Conservation (phyloP, 2,113 vertebrate genomes). For the Ellobius talpinus region DNA sequence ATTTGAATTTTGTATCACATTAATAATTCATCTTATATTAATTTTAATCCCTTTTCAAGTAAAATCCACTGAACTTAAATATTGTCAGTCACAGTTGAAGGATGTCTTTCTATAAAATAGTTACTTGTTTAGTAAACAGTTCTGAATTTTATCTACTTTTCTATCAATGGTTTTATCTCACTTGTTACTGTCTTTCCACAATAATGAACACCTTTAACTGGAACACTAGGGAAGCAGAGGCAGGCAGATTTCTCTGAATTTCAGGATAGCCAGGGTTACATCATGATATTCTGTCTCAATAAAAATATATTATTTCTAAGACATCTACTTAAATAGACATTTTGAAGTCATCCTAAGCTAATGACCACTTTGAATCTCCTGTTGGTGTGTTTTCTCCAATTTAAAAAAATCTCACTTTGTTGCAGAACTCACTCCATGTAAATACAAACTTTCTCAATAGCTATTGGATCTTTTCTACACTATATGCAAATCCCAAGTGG, state of each 20-base stretch:
- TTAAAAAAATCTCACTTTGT: conserved; percentile 46
- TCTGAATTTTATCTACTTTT: background rate
- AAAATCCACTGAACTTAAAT: background rate
- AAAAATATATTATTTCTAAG: background rate
- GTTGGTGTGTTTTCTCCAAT: conserved; percentile 37
- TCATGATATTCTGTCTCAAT: background rate
- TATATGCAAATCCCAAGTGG: conserved; percentile 20
- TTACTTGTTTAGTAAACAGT: background rate
- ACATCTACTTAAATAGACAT: background rate
- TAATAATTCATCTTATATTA: conserved; percentile 8
- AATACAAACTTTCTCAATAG: background rate
- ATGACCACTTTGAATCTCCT: background rate
- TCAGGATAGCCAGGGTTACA: background rate
- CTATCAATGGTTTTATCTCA: background rate
- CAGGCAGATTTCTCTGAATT: background rate
- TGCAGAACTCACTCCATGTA: background rate
- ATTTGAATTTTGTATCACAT: background rate
- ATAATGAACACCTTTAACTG: background rate
- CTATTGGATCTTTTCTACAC: background rate
- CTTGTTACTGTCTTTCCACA: background rate
- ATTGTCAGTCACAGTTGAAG: background rate
- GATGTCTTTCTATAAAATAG: background rate
- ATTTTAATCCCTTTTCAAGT: background rate
- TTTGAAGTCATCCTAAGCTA: background rate
- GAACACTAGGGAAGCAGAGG: background rate